Base-by-base conservation (phyloP, 2,888 invertebrate genomes). In the Thymelicus lineola region DNA sequence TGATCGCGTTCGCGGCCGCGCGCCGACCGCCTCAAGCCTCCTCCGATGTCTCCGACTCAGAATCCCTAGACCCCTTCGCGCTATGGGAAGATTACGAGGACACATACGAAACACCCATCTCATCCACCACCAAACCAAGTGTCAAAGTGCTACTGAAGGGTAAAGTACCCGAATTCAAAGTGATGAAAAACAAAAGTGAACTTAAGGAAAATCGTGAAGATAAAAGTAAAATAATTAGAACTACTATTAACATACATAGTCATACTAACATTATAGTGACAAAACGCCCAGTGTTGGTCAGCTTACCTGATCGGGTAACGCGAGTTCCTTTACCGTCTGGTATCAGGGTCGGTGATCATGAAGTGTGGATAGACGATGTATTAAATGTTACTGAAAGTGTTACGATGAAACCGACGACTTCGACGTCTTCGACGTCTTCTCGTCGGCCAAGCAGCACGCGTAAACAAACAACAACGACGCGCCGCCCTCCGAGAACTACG, bases 181-280 rank as follows among this genome's bases (percentile, higher is more conserved):
- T 86, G 79, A 84, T 84, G 75, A 88, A 88, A 82, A 86, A 85
- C 75, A 69, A 69, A 58, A 69, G 69, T 69, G 69, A 58, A 63
- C 58, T 58, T 28, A 69, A 69, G 58, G 71, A 73, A 74, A 85
- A 86, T 75, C 81, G 81, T 83, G 83, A 84, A 70, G 82, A 89
- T 71, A 85, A 90, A 76, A 86, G 87, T 75, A 74, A 90, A 72
- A 78, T 90, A 66, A 91, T 92, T 74, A 87, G 88, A 65, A 93
- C 93, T 35, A 88, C 89, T 72, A 92, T 93, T 75, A 92, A 91
- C 76, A 92, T 93, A 80, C 83, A 89, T 73, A 93, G 89, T 80
- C 88, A 91, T 82, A 90, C 91, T n/a, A 92, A 91, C 77, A 86
- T 91, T 83, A 82, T 91, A 76, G 90, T 87, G 77, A 91, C 92